Evolutionary conservation across 2,113 vertebrate genomes (phyloP).

Genomic region (Columba janthina): DNA sequence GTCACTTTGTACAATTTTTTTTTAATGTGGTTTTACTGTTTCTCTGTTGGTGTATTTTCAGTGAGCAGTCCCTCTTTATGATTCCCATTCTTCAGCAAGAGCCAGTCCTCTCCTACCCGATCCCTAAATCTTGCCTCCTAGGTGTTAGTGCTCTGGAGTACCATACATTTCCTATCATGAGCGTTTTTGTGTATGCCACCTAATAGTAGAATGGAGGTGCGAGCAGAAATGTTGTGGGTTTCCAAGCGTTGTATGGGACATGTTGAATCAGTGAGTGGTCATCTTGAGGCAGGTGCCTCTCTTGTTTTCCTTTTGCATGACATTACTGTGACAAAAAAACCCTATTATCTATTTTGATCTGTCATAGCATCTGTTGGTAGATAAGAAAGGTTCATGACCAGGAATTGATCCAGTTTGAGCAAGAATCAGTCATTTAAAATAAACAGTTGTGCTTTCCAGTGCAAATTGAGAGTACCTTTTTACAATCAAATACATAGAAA

Average conservation of each 20-base stretch:
- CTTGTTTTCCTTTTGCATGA: neutral
- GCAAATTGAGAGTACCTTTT: neutral
- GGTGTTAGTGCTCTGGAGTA: neutral
- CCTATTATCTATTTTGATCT: neutral
- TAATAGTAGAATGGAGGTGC: neutral
- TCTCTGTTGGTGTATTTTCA: conserved; percentile 25
- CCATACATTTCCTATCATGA: neutral
- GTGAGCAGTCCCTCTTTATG: neutral
- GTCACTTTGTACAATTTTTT: neutral
- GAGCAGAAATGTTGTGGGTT: neutral
- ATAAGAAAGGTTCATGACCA: neutral
- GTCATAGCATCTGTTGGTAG: neutral
- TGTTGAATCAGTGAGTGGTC: neutral
- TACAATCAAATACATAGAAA: neutral
- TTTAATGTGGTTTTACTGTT: neutral
- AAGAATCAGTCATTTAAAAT: neutral
- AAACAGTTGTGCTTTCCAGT: neutral
- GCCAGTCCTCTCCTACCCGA: neutral
- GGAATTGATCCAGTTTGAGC: neutral
- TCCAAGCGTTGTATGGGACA: neutral
- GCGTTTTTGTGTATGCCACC: neutral
- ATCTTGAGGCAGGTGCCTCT: neutral
- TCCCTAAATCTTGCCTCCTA: neutral
- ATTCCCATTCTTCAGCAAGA: conserved; percentile 26
- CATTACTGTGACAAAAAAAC: neutral